Base-by-base conservation (phyloP, 2,888 invertebrate genomes). In the Tetropium fuscum region DNA sequence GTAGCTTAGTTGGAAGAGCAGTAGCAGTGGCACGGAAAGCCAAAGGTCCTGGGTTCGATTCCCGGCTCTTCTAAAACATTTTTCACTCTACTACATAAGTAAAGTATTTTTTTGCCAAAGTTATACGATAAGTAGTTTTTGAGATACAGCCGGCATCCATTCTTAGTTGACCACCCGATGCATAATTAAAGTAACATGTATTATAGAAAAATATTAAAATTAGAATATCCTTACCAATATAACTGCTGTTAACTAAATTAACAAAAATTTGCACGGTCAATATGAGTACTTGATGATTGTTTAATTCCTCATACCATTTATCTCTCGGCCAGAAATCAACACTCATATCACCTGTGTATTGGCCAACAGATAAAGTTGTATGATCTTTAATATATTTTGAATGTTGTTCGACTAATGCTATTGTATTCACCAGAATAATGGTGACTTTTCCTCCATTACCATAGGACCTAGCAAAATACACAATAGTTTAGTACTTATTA, bases 241-340 rank as follows among this genome's bases (percentile, higher is more conserved):
- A 85, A 1, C 84, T 83, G 69, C 90, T 88, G 2, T 83, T 81
- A 0, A 95, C 66, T 74, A 93, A 83, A 74, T 94, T 89, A 0
- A 88, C 75, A 56, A 96, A 86, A 49, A 97, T 92, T 80, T 96
- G 94, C 8, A 90, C 84, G 0, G 95, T 95, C 87, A 95, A 91
- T 0, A 94, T 88, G 5, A 94, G 74, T 4, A 95, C 89, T 83
- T 93, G 87, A 76, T 89, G 70, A 0, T 83, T 75, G 1, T 83
- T 72, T 41, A 94, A 83, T 77, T 93, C 88, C 0, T 81, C 74
- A 0, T 85, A 79, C 90, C 94, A 95, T 71, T 86, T 84, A 0
- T 74, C 77, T 40, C 83, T 81, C 0, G 82, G 78, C 95, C 94
- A 95, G 53, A 83, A 84, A 77, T 94, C 95, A 0, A 92, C 87